Evolutionary conservation across 2,888 invertebrate species (phyloP).

Genomic region (Sceliomorpha sp.): DNA sequence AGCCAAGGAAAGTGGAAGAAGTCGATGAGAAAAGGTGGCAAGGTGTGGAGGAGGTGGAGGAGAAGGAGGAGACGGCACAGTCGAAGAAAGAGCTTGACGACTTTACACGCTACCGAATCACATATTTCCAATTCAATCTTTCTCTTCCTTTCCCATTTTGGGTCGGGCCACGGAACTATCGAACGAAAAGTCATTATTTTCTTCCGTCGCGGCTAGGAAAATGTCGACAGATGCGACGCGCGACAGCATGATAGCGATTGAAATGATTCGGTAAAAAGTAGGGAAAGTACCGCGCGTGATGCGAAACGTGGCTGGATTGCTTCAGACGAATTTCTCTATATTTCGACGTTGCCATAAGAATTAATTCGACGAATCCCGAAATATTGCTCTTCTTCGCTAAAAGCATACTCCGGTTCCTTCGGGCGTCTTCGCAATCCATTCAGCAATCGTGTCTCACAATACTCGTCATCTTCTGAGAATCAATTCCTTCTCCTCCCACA

Average conservation of each 20-base stretch:
- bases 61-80: too few relatives aligned
- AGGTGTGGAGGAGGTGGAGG: constrained; percentile 28
- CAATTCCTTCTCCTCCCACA: constrained; percentile 5
- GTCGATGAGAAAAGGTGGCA: constrained; percentile 25
- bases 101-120: constrained; percentile 73
- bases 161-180: constrained; percentile 56
- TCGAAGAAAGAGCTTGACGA: constrained; percentile 67
- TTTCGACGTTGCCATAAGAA: too few relatives aligned
- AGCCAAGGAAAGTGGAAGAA: constrained; percentile 3
- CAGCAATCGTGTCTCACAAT: constrained; percentile 24
- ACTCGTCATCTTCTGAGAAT: constrained; percentile 24
- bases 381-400: not conserved
- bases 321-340: too few relatives aligned
- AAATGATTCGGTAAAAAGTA: constrained; percentile 22
- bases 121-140: constrained; percentile 76
- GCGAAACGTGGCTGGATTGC: too few relatives aligned
- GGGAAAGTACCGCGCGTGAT: too few relatives aligned
- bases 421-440: constrained; percentile 9
- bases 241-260: too few relatives aligned
- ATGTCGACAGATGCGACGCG: too few relatives aligned
- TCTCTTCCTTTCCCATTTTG: constrained; percentile 27
- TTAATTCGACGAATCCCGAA: not conserved
- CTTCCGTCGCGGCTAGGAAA: constrained; percentile 52
- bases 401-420: not conserved
- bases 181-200: constrained; percentile 75